Evolutionary conservation across 2,888 invertebrate genomes (phyloP), one percentile per base, ranked within the genome.

Genomic region (Pammene aurita): DNA sequence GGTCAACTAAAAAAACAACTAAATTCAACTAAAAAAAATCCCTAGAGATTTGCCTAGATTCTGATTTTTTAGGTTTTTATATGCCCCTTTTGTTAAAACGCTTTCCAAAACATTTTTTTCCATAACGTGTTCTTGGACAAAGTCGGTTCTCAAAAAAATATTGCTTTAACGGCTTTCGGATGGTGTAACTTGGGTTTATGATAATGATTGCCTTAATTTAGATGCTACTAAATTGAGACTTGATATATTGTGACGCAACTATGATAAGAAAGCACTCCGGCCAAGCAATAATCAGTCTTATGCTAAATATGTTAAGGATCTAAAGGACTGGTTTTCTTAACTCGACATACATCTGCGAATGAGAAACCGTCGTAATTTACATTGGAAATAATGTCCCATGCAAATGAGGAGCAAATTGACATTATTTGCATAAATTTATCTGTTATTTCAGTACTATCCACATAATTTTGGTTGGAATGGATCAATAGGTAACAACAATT

Each of bases 321-420:
- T 46, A 5, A 9, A 14, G 26, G 2, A 14, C 9, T 34, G 7
- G 44, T 42, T 26, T 42, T 14, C 46, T 10, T n/a, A 26, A 44
- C 16, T 41, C 7, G 10, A 11, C 34, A 34, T 18, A 58, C 18
- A n/a, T 9, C 16, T 48, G 26, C n/a, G n/a, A 26, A 44, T 42
- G 42, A 14, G 46, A 60, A 60, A 14, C n/a, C 46, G 7, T 46
- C n/a, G 13, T 34, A 44, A 46, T 60, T 46, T 60, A 34, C 58
- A 60, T 60, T 35, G 58, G 58, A 26, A 60, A 60, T 60, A 46
- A 46, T 26, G 14, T 26, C 44, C 38, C 26, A 60, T 60, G 58
- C 58, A 57, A 57, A 57, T 60, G 14, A n/a, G 18, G 1, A 10
- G 34, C 14, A 60, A 9, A 60, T 60, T 60, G 34, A 34, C 34